phyloP scores from a whole-genome alignment of 2,888 invertebrate species.

The Acrobasis consociella region DNA sequence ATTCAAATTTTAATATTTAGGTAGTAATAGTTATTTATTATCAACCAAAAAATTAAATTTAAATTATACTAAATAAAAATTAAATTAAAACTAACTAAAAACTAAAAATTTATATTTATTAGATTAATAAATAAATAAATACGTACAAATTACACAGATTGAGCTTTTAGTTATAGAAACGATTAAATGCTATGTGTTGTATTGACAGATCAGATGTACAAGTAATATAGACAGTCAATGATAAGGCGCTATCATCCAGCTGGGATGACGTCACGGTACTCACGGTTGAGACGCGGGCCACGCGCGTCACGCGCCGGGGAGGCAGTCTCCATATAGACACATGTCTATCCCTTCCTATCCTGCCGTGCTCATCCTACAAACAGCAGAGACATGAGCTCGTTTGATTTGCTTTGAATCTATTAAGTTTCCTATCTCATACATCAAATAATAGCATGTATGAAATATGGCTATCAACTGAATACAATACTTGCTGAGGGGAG shows the following conservation, averaged over 20 bases:
- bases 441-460: neutral
- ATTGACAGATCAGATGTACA: slow-evolving; percentile 5
- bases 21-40: too few relatives aligned
- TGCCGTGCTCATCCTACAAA: slow-evolving; percentile 32
- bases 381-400: slow-evolving; percentile 31
- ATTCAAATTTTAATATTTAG: neutral
- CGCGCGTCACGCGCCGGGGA: slow-evolving; percentile 56
- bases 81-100: too few relatives aligned
- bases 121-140: too few relatives aligned
- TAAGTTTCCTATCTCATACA: slow-evolving; percentile 4
- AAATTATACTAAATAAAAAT: too few relatives aligned
- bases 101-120: too few relatives aligned
- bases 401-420: neutral
- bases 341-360: too few relatives aligned
- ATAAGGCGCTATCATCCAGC: slow-evolving; percentile 62
- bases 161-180: neutral
- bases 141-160: too few relatives aligned
- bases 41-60: too few relatives aligned
- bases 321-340: slow-evolving; percentile 32
- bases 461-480: neutral
- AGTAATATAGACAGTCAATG: slow-evolving; percentile 27
- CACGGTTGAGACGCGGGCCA: slow-evolving; percentile 51
- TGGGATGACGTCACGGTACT: slow-evolving; percentile 69
- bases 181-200: neutral
- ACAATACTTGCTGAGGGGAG: too few relatives aligned